phyloP scores from a whole-genome alignment of 1,140 invertebrate genomes.

The Euura saliciscinereae region DNA sequence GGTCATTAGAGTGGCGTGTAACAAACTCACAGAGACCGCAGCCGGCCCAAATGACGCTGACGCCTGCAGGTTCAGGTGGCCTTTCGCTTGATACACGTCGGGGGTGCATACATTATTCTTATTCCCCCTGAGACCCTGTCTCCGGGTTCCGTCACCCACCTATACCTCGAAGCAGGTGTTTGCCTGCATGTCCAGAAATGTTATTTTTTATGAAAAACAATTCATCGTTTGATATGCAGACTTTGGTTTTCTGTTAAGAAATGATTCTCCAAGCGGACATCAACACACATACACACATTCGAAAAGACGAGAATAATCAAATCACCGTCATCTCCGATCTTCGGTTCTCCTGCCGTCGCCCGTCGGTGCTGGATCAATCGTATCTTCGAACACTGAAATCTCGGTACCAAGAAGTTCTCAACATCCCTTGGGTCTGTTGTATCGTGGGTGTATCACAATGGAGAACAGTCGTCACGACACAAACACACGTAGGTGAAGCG shows the following conservation, averaged over 20 bases:
- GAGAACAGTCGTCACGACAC: not conserved
- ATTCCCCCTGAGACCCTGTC: conserved; percentile 23
- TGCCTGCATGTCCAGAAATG: conserved; percentile 18
- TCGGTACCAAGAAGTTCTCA: no score
- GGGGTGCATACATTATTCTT: conserved; percentile 55
- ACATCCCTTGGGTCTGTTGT: no score
- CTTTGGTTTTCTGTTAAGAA: no score
- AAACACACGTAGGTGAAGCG: not conserved
- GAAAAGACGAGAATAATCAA: no score
- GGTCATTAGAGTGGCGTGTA: conserved; percentile 32
- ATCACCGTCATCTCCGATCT: not conserved
- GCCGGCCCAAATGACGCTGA: conserved; percentile 36
- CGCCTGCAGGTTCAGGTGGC: conserved; percentile 46
- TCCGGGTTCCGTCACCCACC: conserved; percentile 33
- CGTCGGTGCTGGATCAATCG: not conserved
- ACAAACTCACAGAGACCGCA: conserved; percentile 34
- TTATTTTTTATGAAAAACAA: conserved; percentile 28
- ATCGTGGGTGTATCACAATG: conserved; percentile 5
- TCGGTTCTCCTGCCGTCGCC: not conserved
- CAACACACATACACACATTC: no score
- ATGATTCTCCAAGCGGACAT: no score
- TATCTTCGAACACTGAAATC: no score
- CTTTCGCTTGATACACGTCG: conserved; percentile 33
- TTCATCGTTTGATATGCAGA: conserved; percentile 10
- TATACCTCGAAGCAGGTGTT: conserved; percentile 48